Conservation (phyloP, 2,797 vertebrate genomes). For the Ibycter americanus region DNA sequence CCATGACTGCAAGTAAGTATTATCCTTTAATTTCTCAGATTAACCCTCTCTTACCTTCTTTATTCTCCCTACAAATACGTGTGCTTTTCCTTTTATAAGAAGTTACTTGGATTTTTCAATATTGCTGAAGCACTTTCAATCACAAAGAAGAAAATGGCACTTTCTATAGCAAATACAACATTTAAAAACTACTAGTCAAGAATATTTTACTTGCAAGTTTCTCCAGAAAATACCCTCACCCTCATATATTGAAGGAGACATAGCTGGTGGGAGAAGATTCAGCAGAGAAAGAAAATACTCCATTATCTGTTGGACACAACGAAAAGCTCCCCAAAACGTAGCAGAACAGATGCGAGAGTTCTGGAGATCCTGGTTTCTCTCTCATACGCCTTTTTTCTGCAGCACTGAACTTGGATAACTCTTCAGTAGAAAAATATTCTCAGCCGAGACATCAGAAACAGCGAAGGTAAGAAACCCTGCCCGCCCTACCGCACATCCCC, state of each 20-base stretch:
- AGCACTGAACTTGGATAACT: not conserved
- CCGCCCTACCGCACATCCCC: not conserved
- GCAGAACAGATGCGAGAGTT: not conserved
- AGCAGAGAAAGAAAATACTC: not conserved
- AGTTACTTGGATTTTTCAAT: not conserved
- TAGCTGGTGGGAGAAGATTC: not conserved
- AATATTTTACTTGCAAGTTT: not conserved
- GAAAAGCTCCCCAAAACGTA: not conserved
- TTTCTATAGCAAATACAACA: not conserved
- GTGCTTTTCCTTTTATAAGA: not conserved
- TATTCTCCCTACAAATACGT: not conserved
- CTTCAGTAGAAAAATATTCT: not conserved
- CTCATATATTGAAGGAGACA: conserved; percentile 25
- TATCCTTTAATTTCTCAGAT: not conserved
- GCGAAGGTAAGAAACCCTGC: not conserved
- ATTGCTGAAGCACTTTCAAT: not conserved
- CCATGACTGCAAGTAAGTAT: not conserved
- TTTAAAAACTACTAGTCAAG: not conserved
- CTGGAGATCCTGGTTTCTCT: not conserved
- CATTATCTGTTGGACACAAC: not conserved
- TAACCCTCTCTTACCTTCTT: not conserved
- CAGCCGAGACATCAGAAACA: not conserved
- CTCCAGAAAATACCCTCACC: not conserved
- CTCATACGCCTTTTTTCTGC: not conserved
- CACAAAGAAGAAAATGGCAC: not conserved